Conservation (phyloP, 2,888 invertebrate species). For the Synanthedon tipuliformis region DNA sequence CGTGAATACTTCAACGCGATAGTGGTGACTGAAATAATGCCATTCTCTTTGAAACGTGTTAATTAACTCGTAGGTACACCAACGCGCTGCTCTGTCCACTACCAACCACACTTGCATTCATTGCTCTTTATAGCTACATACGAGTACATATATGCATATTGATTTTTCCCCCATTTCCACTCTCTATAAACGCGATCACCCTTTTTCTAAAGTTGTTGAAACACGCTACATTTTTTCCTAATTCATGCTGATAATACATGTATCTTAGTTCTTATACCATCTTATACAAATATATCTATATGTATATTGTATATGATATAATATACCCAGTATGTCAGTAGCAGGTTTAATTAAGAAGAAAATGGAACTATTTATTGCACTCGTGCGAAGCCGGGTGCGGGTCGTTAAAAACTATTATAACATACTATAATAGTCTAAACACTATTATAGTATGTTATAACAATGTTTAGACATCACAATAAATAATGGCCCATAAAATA, state of each 20-base stretch:
- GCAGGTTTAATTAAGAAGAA: too few species aligned
- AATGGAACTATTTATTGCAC: too few species aligned
- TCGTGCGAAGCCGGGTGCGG: too few species aligned
- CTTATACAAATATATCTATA: too few species aligned
- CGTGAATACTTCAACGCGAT: not conserved
- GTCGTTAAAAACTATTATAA: too few species aligned
- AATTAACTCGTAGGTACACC: conserved; percentile 1
- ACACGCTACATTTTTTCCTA: not conserved
- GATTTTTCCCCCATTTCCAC: conserved; percentile 30
- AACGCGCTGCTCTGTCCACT: conserved; percentile 17
- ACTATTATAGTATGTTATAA: too few species aligned
- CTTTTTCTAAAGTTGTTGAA: not conserved
- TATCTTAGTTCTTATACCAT: not conserved
- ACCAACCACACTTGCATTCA: conserved; percentile 34
- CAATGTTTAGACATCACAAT: too few species aligned
- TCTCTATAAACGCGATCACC: not conserved
- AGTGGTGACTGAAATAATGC: not conserved
- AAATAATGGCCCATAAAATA: too few species aligned
- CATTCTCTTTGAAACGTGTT: not conserved
- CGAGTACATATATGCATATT: conserved; percentile 31
- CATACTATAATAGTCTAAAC: too few species aligned
- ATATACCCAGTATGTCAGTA: too few species aligned
- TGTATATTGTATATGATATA: too few species aligned
- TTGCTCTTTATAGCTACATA: conserved; percentile 11
- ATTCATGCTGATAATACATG: not conserved